Evolutionary conservation across 2,797 vertebrate species (phyloP), one percentile per base, ranked within the genome.

Genomic region (Tragopan temminckii): DNA sequence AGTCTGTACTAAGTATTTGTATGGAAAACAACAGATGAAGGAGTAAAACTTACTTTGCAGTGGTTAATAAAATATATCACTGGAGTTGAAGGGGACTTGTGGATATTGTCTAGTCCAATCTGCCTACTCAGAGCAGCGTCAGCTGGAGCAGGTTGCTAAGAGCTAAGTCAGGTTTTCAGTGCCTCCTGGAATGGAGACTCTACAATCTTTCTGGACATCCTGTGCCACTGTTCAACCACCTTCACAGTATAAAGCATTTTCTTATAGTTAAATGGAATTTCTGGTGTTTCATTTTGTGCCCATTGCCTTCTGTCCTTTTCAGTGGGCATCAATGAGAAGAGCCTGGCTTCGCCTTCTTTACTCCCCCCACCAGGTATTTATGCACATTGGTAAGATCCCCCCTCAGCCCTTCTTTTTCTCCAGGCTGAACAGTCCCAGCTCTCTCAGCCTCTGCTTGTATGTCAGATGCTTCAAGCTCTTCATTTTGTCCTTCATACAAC

Each of bases 41-140:
- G 7, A 3, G 3, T 68, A 38, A 43, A 67, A 14, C 17, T 43
- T 67, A 33, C 8, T 82, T 67, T 87, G 36, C 36, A 53, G 42
- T 35, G 40, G 25, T 35, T 33, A 57, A 57, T 31, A 63, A 27
- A 21, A 0, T 0, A 74, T 57, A 14, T 68, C 9, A 19, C 3
- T 40, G 42, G 61, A 24, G 5, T 38, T 35, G 12, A 38, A 83
- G 68, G 70, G 55, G 13, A 11, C 29, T 68, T 75, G 14, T 1
- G 13, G 14, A 53, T 38, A 40, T 69, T 46, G 14, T 31, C 12
- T 58, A 14, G 18, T 46, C 19, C 11, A 46, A 3, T 13, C 20
- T 46, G 10, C 18, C 15, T 29, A 19, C 45, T 71, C 31, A 19
- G 35, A 46, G 9, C 5, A 38, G 23, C 13, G 3, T 74, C 23